These are phyloP conservation scores for Rhea americana DNA, from an alignment of 2,113 vertebrate genomes.

Conservation along the genomic window DNA sequence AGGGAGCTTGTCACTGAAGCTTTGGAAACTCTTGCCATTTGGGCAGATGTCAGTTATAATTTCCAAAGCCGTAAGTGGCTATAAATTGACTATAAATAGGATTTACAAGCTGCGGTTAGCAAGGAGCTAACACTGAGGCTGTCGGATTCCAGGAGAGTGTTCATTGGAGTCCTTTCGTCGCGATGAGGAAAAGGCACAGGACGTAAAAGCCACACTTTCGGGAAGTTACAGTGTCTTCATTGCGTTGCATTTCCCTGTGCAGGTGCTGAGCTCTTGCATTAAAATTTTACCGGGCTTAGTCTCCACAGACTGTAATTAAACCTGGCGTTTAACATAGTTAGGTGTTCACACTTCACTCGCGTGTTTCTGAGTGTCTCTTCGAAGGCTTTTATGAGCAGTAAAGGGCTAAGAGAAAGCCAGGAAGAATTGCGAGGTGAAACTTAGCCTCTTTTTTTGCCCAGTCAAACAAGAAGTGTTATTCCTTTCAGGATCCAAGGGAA, in stretches of 20 bases:
- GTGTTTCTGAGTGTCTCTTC: not conserved
- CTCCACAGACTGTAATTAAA: not conserved
- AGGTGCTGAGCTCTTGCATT: not conserved
- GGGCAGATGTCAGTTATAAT: conserved; percentile 6
- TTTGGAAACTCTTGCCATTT: conserved; percentile 20
- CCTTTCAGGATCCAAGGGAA: conserved; percentile 14
- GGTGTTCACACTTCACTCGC: not conserved
- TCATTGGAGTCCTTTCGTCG: not conserved
- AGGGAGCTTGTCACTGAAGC: not conserved
- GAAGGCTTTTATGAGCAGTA: not conserved
- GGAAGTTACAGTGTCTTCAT: not conserved
- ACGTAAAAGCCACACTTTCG: not conserved
- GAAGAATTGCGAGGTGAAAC: not conserved
- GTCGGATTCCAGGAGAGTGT: not conserved
- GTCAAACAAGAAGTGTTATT: conserved; percentile 27
- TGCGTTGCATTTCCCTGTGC: not conserved
- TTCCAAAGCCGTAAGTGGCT: not conserved
- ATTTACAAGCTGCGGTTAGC: not conserved
- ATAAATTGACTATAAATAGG: not conserved
- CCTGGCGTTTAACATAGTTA: not conserved
- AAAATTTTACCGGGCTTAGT: not conserved
- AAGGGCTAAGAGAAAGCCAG: conserved; percentile 9
- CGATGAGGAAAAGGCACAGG: not conserved
- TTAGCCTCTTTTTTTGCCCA: conserved; percentile 18
- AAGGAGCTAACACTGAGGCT: not conserved